These are phyloP conservation scores for Chouioia cunea DNA, from an alignment of 2,888 invertebrate genomes.

Conservation along the genomic window DNA sequence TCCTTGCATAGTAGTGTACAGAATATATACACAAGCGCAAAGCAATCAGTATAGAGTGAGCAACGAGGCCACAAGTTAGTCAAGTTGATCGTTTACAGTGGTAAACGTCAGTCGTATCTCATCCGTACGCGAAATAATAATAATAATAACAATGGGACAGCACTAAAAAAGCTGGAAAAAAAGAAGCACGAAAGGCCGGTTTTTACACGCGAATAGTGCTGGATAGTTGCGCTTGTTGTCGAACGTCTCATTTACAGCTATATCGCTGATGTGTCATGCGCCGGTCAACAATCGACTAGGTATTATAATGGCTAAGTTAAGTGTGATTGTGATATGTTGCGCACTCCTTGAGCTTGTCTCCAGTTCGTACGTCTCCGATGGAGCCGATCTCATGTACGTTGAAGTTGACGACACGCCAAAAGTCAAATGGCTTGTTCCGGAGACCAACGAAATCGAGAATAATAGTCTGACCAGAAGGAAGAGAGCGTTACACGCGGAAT, in stretches of 20 bases:
- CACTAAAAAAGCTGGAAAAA: no score
- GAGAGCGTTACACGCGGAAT: not conserved
- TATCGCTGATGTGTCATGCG: no score
- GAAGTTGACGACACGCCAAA: slow-evolving; percentile 35
- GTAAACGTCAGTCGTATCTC: slow-evolving; percentile 7
- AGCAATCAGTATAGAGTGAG: no score
- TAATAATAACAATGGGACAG: not conserved
- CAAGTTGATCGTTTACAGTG: slow-evolving; percentile 2
- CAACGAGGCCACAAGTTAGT: no score
- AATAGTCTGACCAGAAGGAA: slow-evolving; percentile 14
- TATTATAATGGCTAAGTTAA: no score
- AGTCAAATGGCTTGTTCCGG: slow-evolving; percentile 37
- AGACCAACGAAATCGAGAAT: slow-evolving; percentile 20
- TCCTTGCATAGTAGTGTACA: no score
- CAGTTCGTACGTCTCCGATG: slow-evolving; percentile 30
- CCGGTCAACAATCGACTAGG: no score
- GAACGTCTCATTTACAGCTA: not conserved
- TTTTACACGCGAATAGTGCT: not conserved
- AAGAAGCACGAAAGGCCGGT: no score
- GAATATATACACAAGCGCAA: no score
- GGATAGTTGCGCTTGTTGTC: slow-evolving; percentile 7
- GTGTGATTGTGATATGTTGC: no score
- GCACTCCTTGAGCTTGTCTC: not conserved
- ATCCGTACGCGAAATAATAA: slow-evolving; percentile 13
- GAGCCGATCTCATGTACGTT: slow-evolving; percentile 37